These are phyloP conservation scores for Sciurus vulgaris DNA, from an alignment of 2,797 vertebrate species.

Conservation along the genomic window DNA sequence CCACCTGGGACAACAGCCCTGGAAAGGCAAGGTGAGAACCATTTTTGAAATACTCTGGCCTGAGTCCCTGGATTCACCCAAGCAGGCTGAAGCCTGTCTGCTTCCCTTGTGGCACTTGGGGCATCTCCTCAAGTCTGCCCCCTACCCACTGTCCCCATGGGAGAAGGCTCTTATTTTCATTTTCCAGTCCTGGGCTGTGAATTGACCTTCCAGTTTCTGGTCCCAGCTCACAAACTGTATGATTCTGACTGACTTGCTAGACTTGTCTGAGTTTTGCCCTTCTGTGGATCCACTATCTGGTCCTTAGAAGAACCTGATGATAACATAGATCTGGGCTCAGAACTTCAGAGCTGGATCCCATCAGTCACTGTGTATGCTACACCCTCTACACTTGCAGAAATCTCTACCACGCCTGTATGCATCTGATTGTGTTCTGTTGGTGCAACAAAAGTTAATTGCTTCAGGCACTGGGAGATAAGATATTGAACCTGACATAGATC, in stretches of 20 bases:
- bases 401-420: neutral
- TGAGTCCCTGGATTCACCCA: constrained; percentile 10
- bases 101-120: neutral
- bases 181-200: neutral
- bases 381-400: neutral
- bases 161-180: neutral
- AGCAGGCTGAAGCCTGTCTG: neutral
- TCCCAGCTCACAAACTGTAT: neutral
- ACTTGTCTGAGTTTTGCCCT: neutral
- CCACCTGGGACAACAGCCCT: neutral
- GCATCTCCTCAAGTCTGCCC: neutral
- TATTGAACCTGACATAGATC: neutral
- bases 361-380: neutral
- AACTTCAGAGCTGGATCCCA: neutral
- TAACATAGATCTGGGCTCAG: neutral
- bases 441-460: neutral
- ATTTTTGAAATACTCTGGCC: constrained; percentile 47
- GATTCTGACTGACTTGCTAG: neutral
- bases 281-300: neutral
- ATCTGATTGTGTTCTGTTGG: neutral
- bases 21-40: neutral
- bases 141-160: neutral
- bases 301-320: neutral
- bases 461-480: neutral
- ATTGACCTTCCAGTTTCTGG: neutral